phyloP scores from a whole-genome alignment of 2,113 vertebrate species.

The Acanthisitta chloris region DNA sequence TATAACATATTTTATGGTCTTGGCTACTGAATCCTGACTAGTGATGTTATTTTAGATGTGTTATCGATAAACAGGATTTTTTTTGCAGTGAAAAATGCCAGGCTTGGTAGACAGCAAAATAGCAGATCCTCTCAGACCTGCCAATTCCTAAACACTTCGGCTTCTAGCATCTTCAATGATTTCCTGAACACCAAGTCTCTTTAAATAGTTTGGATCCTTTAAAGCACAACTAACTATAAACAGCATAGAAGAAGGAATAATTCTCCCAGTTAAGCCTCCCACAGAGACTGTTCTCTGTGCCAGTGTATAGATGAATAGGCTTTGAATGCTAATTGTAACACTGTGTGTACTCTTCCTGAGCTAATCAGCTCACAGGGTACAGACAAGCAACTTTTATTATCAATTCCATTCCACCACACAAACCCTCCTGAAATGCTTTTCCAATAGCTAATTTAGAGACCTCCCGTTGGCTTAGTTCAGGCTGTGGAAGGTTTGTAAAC shows the following conservation, averaged over 20 bases:
- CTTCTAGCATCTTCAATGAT: not conserved
- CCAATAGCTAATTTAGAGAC: slow-evolving; percentile 56
- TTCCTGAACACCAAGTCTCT: slow-evolving; percentile 2
- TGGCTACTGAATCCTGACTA: not conserved
- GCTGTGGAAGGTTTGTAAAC: slow-evolving; percentile 61
- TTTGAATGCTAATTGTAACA: slow-evolving; percentile 62
- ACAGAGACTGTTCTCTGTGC: slow-evolving; percentile 29
- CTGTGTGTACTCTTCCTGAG: slow-evolving; percentile 45
- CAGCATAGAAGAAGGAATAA: not conserved
- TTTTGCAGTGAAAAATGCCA: not conserved
- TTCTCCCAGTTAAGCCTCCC: slow-evolving; percentile 47
- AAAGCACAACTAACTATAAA: slow-evolving; percentile 32
- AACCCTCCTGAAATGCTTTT: slow-evolving; percentile 50
- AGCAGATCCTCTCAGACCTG: not conserved
- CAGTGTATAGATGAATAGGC: slow-evolving; percentile 53
- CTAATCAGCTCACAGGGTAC: slow-evolving; percentile 52
- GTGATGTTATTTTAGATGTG: not conserved
- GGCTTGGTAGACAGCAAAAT: not conserved
- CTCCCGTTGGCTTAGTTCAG: slow-evolving; percentile 22
- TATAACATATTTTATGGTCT: not conserved
- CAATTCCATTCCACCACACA: slow-evolving; percentile 37
- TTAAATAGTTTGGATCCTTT: slow-evolving; percentile 9
- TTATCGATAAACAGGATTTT: not conserved
- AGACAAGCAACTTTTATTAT: slow-evolving; percentile 49
- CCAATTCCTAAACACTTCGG: not conserved